Evolutionary conservation across 2,113 vertebrate genomes (phyloP).

Genomic region (Agelaius tricolor): DNA sequence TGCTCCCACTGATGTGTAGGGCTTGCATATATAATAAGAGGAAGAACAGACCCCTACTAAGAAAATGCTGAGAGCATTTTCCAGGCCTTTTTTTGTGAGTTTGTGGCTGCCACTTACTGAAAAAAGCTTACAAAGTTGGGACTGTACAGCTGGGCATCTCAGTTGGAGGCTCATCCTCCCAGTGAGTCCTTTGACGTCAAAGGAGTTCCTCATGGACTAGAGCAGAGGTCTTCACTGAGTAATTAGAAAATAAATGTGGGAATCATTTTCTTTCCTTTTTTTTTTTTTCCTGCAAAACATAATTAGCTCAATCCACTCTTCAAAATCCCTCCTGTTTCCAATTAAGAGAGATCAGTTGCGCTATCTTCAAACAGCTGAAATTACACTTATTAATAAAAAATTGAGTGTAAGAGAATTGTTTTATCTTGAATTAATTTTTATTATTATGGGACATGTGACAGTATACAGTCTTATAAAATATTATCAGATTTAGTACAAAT

Average conservation of each 20-base stretch:
- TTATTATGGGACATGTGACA: neutral
- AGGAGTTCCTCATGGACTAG: conserved; percentile 45
- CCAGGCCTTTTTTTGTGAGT: neutral
- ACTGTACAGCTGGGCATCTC: neutral
- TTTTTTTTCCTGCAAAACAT: conserved; percentile 19
- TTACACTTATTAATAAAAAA: conserved; percentile 55
- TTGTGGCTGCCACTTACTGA: neutral
- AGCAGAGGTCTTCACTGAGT: conserved; percentile 61
- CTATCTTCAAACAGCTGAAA: conserved; percentile 59
- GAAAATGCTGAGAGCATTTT: neutral
- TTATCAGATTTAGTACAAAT: conserved; percentile 29
- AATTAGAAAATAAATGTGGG: conserved; percentile 70
- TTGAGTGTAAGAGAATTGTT: conserved; percentile 24
- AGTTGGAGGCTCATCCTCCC: conserved; percentile 37
- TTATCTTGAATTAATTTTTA: conserved; percentile 58
- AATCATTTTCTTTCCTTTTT: conserved; percentile 35
- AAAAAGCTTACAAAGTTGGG: conserved; percentile 6
- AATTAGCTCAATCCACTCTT: conserved; percentile 64
- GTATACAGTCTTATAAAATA: conserved; percentile 29
- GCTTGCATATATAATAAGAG: neutral
- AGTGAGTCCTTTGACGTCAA: conserved; percentile 50
- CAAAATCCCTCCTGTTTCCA: conserved; percentile 64
- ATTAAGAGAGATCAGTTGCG: conserved; percentile 59
- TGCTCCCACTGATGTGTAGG: neutral
- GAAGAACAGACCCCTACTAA: neutral